Evolutionary conservation across 2,113 vertebrate genomes (phyloP).

Genomic region (Gnathonemus echidnorhynchus): DNA sequence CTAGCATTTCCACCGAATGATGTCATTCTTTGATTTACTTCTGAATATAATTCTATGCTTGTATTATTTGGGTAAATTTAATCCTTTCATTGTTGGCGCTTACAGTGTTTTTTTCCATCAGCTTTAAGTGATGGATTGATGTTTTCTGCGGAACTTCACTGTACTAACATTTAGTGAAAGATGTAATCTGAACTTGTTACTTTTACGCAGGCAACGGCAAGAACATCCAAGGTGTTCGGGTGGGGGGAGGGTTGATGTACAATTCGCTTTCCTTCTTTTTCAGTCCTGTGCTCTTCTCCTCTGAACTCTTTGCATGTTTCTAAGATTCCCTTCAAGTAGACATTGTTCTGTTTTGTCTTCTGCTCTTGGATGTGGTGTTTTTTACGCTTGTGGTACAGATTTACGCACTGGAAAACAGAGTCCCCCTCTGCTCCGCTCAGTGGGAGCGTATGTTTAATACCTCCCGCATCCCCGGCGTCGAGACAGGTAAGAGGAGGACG

Average conservation of each 20-base stretch:
- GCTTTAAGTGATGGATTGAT: not conserved
- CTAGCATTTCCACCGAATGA: not conserved
- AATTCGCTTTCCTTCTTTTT: not conserved
- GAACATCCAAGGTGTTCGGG: not conserved
- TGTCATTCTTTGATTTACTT: not conserved
- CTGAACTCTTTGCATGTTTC: not conserved
- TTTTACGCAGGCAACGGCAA: not conserved
- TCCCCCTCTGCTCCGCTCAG: conserved; percentile 93
- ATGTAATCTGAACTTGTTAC: not conserved
- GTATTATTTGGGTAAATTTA: not conserved
- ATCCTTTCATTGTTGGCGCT: not conserved
- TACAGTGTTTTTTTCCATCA: not conserved
- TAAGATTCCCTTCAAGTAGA: conserved; percentile 35
- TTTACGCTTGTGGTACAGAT: conserved; percentile 59
- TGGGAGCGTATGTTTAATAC: conserved; percentile 97
- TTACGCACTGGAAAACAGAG: conserved; percentile 81
- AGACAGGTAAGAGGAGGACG: conserved; percentile 77
- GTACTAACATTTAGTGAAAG: not conserved
- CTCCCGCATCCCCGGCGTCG: conserved; percentile 76
- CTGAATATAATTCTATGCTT: not conserved
- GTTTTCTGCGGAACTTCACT: not conserved
- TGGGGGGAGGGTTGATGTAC: not conserved
- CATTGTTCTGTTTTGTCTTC: conserved; percentile 53
- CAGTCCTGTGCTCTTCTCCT: not conserved
- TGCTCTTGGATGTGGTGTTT: conserved; percentile 47